Evolutionary conservation across 2,797 vertebrate species (phyloP), one percentile per base, ranked within the genome.

Genomic region (Lycodopsis pacificus): DNA sequence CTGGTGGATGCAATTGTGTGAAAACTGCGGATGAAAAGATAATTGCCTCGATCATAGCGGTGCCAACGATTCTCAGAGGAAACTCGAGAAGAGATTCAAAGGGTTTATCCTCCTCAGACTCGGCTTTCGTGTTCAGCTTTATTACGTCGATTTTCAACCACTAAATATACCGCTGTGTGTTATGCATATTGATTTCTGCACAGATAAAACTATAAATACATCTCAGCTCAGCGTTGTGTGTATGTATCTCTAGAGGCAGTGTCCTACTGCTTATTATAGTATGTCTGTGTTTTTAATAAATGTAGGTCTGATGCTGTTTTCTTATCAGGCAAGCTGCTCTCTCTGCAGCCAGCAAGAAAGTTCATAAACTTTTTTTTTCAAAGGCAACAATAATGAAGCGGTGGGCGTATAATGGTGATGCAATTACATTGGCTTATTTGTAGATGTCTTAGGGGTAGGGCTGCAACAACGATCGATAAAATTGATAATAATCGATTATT

Each of bases 1-100:
- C 83, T 81, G 71, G 76, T n/a, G 58, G 78, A 81, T 81, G 80
- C 69, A 87, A 56, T 80, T 88, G 85, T 87, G 59, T 84, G 75
- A 83, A 34, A 77, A 77, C 77, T 78, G 73, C 27, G 38, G 77
- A 78, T 87, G 73, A 89, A 86, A 86, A 83, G 72, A 84, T 86
- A 84, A 88, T 84, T 76, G 68, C 65, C 30, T 71, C 74, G 74
- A 74, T 91, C 73, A 66, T 64, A 17, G 57, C 74, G 38, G 57
- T 81, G 72, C 59, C 53, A 57, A 20, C 64, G 65, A 80, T 64
- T 79, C 71, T 79, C 69, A 12, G 9, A 64, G 67, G 56, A 30
- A 51, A 51, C 49, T 11, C 1, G 3, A 30, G 67, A 70, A 77
- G 49, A 59, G 38, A 75, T 80, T 77, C 40, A 48, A 34, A 76